A percentile compares a stretch with the other conserved stretches of the same genome.
Conservation (phyloP, 2,888 invertebrate genomes). For the Galerucella pusilla region DNA sequence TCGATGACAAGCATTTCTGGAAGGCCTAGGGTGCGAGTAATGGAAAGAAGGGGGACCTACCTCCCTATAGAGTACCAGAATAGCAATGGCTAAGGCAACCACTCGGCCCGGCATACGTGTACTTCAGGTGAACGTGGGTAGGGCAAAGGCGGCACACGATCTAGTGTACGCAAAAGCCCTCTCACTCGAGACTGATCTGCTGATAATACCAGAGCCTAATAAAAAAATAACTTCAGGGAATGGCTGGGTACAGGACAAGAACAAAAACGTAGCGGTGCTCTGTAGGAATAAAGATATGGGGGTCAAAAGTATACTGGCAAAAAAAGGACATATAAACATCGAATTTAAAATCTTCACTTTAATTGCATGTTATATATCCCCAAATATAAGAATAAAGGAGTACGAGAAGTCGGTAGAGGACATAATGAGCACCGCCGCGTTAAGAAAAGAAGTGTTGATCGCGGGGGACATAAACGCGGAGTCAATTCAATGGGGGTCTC, state of each 20-base stretch:
- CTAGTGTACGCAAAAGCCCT: neutral
- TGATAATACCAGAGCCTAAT: neutral
- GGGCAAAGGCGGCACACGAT: neutral
- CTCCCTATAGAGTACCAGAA: too few relatives aligned
- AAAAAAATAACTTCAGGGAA: neutral
- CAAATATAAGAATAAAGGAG: neutral
- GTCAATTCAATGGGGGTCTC: slow-evolving; percentile 26
- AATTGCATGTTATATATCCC: neutral
- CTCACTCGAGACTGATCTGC: neutral
- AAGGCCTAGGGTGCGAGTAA: too few relatives aligned
- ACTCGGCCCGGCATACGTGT: neutral
- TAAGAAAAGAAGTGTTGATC: neutral
- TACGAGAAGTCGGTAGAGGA: slow-evolving; percentile 12
- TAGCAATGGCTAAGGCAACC: neutral
- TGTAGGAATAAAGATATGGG: neutral
- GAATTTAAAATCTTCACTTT: neutral
- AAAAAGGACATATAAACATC: neutral
- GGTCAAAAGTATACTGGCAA: neutral
- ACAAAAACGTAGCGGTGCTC: neutral
- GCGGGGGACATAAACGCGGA: slow-evolving; percentile 36
- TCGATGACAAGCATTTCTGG: too few relatives aligned
- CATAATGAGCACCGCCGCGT: slow-evolving; percentile 2
- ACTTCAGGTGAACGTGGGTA: neutral
- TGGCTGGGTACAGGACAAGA: neutral
- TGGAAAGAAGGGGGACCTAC: too few relatives aligned